Evolutionary conservation across 2,113 vertebrate species (phyloP), one percentile per base, ranked within the genome.

Genomic region (Hylia prasina): DNA sequence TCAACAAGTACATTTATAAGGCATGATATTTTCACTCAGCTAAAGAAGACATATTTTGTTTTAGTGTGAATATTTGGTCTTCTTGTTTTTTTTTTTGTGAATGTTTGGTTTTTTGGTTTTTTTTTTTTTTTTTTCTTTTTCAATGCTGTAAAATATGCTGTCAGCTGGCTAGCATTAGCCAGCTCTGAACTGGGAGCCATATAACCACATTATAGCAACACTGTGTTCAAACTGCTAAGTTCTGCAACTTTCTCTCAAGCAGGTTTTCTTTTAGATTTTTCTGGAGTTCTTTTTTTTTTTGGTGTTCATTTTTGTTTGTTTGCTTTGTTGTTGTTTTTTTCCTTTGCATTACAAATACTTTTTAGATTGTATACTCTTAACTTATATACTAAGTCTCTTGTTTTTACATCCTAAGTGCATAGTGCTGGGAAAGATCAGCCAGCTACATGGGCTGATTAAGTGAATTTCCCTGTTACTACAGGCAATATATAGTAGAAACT

Each of bases 311-410:
- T 37, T 51, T 45, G 8, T n/a, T 3, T 9, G 12, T 30, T 44
- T 53, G 4, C 61, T 86, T 68, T 8, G 2, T 60, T 12, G 13
- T 50, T 40, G n/a, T 25, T 39, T 48, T 12, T 14, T 42, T 27
- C 31, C 2, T 76, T 78, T 63, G 12, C 3, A 70, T 44, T 30
- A 71, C 5, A 45, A 37, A 15, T 28, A 58, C 37, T 42, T 5
- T 66, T 78, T 28, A 31, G 19, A 28, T 40, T 50, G 5, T 25
- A 19, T 71, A 42, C 12, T 66, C 23, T 54, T 66, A 42, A 37
- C 5, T 64, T 56, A n/a, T 1, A 13, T 37, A 6, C 1, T 50
- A 68, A 68, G 8, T 4, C 6, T 31, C 86, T 58, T 31, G 0
- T 15, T 82, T 90, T 86, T 76, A 47, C 3, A 22, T 42, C 28